A percentile compares a stretch with the other conserved stretches of the same genome.
Conservation (phyloP, 2,113 vertebrate species). For the Rhinichthys klamathensis region DNA sequence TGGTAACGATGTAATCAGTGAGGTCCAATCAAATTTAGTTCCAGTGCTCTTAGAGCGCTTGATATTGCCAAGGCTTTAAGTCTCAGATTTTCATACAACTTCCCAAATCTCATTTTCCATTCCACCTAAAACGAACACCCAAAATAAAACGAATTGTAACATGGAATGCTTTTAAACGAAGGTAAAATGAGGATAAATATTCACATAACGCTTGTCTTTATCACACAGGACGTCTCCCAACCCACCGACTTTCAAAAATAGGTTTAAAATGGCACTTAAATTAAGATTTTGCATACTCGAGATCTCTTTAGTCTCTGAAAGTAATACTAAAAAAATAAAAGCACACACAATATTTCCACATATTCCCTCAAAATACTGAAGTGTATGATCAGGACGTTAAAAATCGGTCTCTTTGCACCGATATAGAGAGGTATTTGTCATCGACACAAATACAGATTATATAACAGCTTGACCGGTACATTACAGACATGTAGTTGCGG, state of each 20-base stretch:
- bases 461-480: conserved; percentile 31
- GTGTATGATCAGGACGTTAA: conserved; percentile 45
- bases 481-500: conserved; percentile 41
- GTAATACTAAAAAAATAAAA: conserved; percentile 56
- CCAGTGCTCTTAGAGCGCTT: not conserved
- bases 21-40: conserved; percentile 42
- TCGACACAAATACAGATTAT: conserved; percentile 44
- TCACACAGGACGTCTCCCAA: not conserved
- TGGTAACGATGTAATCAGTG: conserved; percentile 9
- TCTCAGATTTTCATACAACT: conserved; percentile 28
- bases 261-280: conserved; percentile 59
- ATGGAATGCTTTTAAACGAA: conserved; percentile 47
- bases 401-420: conserved; percentile 44
- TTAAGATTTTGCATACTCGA: conserved; percentile 60
- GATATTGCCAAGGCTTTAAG: conserved; percentile 21
- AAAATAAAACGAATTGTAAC: conserved; percentile 27
- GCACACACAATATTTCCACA: conserved; percentile 39
- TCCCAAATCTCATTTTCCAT: conserved; percentile 11
- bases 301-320: conserved; percentile 25
- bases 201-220: not conserved
- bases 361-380: conserved; percentile 43
- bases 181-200: conserved; percentile 41
- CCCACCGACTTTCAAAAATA: conserved; percentile 13
- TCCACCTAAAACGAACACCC: not conserved
- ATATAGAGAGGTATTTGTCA: conserved; percentile 54